Evolutionary conservation across 2,113 vertebrate genomes (phyloP), one percentile per base, ranked within the genome.

Genomic region (Oreochromis niloticus): DNA sequence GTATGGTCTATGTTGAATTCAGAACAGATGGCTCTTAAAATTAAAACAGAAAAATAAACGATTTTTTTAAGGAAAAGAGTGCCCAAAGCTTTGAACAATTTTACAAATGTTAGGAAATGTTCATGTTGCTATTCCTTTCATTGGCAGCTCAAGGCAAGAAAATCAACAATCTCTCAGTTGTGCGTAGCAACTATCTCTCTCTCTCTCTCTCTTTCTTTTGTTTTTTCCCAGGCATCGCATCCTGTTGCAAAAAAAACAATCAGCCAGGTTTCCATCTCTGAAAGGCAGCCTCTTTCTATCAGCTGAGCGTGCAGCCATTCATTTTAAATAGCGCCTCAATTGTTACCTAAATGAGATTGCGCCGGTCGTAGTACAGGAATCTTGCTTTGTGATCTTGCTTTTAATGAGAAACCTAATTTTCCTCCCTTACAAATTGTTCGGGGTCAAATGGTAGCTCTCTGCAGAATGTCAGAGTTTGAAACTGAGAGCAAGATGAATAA

Each of bases 361-460:
- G n/a, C 68, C 17, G 27, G 87, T 86, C 6, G 82, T 80, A 50
- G 55, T 83, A 84, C 68, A 85, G 84, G 83, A 90, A 91, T 89
- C 88, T 86, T 90, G 89, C 86, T 92, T 68, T 95, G 93, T 94
- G 94, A 96, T 96, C 94, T 94, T 84, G 87, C 85, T 92, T 94
- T 95, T 96, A 95, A 96, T 94, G 90, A 95, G 93, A 94, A 83
- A 87, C 88, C 94, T 92, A 92, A 94, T 95, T 95, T 93, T 84
- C 75, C 87, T 95, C 87, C 88, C 88, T 92, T 82, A 90, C 82
- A 94, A 92, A 92, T 83, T 87, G 90, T 93, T 88, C 57, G 87
- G 90, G 93, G 92, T 95, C 91, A 94, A 90, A 95, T 81, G 79
- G 56, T 81, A 83, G 82, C 56, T 90, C 83, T 92, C 54, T 68